These are phyloP conservation scores for Myotis brandtii DNA, from an alignment of 2,113 vertebrate genomes.

Conservation along the genomic window DNA sequence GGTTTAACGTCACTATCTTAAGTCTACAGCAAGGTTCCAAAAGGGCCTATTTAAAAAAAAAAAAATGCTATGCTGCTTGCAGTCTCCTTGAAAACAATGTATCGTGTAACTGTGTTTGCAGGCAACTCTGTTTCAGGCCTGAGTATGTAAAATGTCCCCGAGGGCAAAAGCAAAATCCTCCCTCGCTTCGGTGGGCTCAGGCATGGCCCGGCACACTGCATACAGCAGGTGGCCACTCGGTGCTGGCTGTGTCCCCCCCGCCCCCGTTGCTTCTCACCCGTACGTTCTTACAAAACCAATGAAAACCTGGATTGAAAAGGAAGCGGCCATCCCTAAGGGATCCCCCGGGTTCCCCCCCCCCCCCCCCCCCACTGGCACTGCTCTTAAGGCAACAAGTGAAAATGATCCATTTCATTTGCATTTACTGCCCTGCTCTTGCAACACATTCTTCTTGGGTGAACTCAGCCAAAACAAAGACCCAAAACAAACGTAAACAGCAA, in stretches of 20 bases:
- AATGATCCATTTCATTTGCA: constrained; percentile 80
- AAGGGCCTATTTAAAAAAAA: not conserved
- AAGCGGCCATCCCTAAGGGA: constrained; percentile 41
- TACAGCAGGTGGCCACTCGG: constrained; percentile 21
- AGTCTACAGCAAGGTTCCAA: not conserved
- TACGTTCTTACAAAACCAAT: constrained; percentile 64
- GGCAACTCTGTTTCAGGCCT: constrained; percentile 27
- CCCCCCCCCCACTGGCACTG: not conserved
- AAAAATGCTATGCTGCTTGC: not conserved
- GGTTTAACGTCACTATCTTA: not conserved
- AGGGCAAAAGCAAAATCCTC: not conserved
- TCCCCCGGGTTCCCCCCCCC: not conserved
- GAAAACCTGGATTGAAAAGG: constrained; percentile 60
- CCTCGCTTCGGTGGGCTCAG: not conserved
- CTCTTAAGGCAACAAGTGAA: constrained; percentile 69
- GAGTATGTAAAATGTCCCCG: not conserved
- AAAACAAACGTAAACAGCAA: constrained; percentile 66
- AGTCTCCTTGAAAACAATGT: not conserved
- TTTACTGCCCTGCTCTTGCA: constrained; percentile 61
- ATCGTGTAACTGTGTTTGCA: not conserved
- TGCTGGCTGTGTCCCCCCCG: not conserved
- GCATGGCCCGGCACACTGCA: not conserved
- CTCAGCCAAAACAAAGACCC: constrained; percentile 32
- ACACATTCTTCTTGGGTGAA: constrained; percentile 64
- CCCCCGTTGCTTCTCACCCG: not conserved